A percentile compares a stretch with the other conserved stretches of the same genome.
Conservation (phyloP, 2,888 invertebrate species). For the Phasia obesa region DNA sequence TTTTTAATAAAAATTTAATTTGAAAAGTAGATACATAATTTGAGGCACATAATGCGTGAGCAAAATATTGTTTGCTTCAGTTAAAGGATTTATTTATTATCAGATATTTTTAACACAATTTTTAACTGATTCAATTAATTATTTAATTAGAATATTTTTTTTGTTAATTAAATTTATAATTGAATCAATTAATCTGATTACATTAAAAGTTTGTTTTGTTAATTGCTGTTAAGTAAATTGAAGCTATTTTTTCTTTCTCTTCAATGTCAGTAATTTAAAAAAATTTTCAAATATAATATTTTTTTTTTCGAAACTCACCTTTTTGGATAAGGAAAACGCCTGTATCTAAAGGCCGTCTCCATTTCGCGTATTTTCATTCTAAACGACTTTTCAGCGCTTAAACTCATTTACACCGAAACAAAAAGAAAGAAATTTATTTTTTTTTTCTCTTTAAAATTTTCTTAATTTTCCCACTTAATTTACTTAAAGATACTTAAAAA, state of each 20-base stretch:
- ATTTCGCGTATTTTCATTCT: conserved; percentile 81
- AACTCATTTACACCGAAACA: conserved; percentile 66
- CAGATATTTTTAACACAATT: no score
- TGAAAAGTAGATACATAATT: no score
- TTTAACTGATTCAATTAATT: no score
- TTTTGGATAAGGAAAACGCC: conserved; percentile 82
- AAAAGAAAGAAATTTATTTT: not conserved
- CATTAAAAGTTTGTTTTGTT: no score
- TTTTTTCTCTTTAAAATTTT: conserved; percentile 5
- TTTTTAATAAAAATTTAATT: no score
- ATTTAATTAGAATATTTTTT: no score
- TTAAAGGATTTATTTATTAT: no score
- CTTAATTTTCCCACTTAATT: not conserved
- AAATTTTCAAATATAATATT: not conserved
- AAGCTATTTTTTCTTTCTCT: not conserved
- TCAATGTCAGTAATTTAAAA: not conserved
- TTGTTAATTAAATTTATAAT: not conserved
- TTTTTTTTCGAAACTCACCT: conserved; percentile 77
- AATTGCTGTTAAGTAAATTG: no score
- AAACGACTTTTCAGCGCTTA: conserved; percentile 76
- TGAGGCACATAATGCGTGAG: no score
- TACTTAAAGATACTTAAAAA: not conserved
- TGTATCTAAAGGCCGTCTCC: conserved; percentile 81
- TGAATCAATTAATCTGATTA: no score
- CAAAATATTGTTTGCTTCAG: no score